phyloP scores from a whole-genome alignment of 2,113 vertebrate species.

The Pelvicachromis taeniatus region DNA sequence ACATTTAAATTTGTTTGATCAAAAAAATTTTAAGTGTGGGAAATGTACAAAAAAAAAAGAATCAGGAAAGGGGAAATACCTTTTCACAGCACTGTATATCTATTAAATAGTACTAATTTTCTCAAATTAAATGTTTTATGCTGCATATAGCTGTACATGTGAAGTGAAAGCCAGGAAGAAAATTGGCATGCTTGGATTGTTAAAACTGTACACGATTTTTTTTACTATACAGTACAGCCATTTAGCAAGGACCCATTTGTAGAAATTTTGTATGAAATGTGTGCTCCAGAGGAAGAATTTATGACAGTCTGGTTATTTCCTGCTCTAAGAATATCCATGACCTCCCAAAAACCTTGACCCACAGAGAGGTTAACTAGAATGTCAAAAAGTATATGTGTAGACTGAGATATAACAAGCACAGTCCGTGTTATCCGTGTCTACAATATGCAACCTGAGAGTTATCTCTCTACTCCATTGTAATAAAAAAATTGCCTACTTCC shows the following conservation, averaged over 20 bases:
- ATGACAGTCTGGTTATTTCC: neutral
- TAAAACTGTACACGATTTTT: neutral
- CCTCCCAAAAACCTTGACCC: constrained; percentile 3
- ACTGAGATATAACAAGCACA: neutral
- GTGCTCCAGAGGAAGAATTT: constrained; percentile 10
- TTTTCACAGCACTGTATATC: neutral
- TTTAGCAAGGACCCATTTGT: neutral
- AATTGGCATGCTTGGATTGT: neutral
- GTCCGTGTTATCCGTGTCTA: neutral
- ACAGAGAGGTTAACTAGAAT: neutral
- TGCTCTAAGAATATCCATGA: constrained; percentile 37
- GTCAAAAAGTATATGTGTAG: neutral
- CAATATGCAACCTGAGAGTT: constrained; percentile 2
- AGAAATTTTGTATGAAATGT: neutral
- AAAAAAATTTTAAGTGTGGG: neutral
- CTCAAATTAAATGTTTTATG: neutral
- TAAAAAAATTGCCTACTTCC: constrained; percentile 43
- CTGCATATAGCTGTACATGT: neutral
- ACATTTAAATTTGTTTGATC: neutral
- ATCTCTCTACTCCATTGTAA: constrained; percentile 33
- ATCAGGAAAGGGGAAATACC: neutral
- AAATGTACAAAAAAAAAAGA: neutral
- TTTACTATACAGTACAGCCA: neutral
- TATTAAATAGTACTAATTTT: neutral
- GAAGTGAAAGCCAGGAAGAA: neutral